Evolutionary conservation across 2,113 vertebrate genomes (phyloP).

Genomic region (Chitala chitala): DNA sequence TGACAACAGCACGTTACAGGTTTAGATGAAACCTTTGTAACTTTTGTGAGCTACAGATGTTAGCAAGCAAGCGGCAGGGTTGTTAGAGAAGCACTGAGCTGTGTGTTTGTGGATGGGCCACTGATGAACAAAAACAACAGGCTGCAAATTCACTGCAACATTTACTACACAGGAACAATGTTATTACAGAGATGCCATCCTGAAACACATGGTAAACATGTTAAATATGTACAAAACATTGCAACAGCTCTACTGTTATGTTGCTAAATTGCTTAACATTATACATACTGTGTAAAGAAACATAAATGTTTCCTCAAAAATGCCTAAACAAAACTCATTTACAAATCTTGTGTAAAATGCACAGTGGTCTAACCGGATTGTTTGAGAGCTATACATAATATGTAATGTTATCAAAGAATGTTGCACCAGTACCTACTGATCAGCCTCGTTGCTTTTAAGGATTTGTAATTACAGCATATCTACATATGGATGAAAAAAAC

Average conservation of each 20-base stretch:
- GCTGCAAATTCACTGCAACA: conserved; percentile 25
- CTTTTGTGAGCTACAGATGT: conserved; percentile 29
- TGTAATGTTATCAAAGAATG: no score
- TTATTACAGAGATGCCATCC: conserved; percentile 35
- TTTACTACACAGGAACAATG: conserved; percentile 24
- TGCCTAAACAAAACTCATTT: no score
- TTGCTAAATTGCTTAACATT: neutral
- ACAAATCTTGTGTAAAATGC: no score
- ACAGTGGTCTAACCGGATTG: no score
- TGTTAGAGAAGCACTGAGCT: conserved; percentile 48
- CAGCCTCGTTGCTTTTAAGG: neutral
- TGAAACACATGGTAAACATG: conserved; percentile 22
- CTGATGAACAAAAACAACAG: conserved; percentile 53
- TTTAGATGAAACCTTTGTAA: conserved; percentile 19
- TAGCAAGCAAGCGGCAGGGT: conserved; percentile 47
- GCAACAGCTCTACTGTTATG: no score
- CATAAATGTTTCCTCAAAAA: no score
- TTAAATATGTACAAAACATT: conserved; percentile 12
- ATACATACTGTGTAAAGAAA: neutral
- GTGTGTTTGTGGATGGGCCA: conserved; percentile 50
- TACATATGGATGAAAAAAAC: neutral
- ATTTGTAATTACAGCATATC: neutral
- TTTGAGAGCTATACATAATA: no score
- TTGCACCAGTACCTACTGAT: neutral
- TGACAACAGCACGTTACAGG: conserved; percentile 38